These are phyloP conservation scores for Tetropium fuscum DNA, from an alignment of 2,888 invertebrate genomes.

Conservation along the genomic window DNA sequence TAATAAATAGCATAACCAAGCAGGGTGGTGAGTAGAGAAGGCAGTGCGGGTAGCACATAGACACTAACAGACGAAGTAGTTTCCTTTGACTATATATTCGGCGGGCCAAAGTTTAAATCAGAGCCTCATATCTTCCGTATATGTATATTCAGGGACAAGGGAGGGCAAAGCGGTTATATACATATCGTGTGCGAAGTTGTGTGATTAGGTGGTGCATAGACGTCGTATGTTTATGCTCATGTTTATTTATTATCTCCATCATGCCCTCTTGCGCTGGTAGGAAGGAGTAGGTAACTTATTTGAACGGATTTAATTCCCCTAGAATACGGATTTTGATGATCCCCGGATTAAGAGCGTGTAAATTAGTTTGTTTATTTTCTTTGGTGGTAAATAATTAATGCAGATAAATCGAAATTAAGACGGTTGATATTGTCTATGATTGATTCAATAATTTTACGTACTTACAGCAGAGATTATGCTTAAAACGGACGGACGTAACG, in stretches of 20 bases:
- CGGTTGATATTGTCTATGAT: too few relatives aligned
- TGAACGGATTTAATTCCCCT: slow-evolving; percentile 27
- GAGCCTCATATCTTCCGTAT: slow-evolving; percentile 16
- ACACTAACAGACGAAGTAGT: neutral
- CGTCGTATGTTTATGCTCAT: slow-evolving; percentile 29
- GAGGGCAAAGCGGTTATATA: slow-evolving; percentile 15
- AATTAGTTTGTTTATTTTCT: slow-evolving; percentile 44
- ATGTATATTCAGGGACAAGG: slow-evolving; percentile 27
- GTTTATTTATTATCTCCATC: slow-evolving; percentile 34
- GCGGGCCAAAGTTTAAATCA: slow-evolving; percentile 6
- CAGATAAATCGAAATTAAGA: too few relatives aligned
- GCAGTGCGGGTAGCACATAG: neutral
- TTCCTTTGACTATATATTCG: slow-evolving; percentile 22
- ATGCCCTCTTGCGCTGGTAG: too few relatives aligned
- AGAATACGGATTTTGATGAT: slow-evolving; percentile 38
- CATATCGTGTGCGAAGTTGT: slow-evolving; percentile 10
- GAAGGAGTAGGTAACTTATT: slow-evolving; percentile 19
- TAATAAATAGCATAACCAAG: too few relatives aligned
- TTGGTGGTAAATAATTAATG: slow-evolving; percentile 33
- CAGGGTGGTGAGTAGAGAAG: neutral
- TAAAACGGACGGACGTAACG: too few relatives aligned
- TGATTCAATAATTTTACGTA: too few relatives aligned
- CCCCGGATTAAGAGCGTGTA: slow-evolving; percentile 32
- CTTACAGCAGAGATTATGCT: too few relatives aligned
- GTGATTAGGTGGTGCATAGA: slow-evolving; percentile 27